A percentile compares a stretch with the other conserved stretches of the same genome.
Evolutionary conservation across 2,888 invertebrate genomes (phyloP).

Genomic region (Troilus luridus): DNA sequence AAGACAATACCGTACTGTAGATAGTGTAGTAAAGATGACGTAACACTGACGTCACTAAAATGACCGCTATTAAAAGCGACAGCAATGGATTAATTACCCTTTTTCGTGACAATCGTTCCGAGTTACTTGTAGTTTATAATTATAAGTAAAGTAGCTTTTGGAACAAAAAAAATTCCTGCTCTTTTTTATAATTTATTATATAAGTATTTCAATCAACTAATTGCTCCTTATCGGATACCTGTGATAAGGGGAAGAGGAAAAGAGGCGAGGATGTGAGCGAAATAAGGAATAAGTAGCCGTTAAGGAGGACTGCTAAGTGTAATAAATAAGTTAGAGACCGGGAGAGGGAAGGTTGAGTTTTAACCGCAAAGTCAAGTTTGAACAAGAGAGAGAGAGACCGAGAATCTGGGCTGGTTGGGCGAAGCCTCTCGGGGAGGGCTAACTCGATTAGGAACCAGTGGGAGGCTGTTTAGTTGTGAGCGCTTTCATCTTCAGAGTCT

Average conservation of each 20-base stretch:
- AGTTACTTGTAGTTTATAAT: no score
- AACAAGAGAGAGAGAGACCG: slow-evolving; percentile 51
- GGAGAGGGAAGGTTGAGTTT: slow-evolving; percentile 58
- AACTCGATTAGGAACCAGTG: slow-evolving; percentile 39
- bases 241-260: not conserved
- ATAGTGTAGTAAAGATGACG: no score
- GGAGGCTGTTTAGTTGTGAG: slow-evolving; percentile 51
- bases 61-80: no score
- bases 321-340: slow-evolving; percentile 55
- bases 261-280: slow-evolving; percentile 2
- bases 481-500: slow-evolving; percentile 53
- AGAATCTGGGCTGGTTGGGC: not conserved
- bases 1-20: no score
- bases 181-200: no score
- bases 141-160: no score
- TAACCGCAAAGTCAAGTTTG: slow-evolving; percentile 59
- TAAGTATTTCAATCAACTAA: not conserved
- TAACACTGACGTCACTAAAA: no score
- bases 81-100: no score
- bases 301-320: slow-evolving; percentile 52
- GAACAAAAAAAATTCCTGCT: no score
- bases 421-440: not conserved
- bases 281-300: slow-evolving; percentile 38
- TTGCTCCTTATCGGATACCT: not conserved
- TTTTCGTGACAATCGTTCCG: no score